phyloP scores from a whole-genome alignment of 2,113 vertebrate genomes.

The Bettongia penicillata region DNA sequence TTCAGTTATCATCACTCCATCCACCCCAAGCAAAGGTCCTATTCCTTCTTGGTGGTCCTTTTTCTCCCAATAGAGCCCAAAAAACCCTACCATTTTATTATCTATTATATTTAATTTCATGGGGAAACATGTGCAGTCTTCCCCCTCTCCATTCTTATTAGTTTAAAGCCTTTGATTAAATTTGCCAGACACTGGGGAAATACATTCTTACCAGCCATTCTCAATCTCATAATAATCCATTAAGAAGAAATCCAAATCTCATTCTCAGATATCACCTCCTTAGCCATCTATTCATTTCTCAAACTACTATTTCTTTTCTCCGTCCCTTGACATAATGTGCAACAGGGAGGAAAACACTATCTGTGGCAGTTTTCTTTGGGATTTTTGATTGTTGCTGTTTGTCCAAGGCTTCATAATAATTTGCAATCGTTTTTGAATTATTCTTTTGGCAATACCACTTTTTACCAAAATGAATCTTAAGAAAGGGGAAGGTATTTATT shows the following conservation, averaged over 20 bases:
- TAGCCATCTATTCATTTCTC: neutral
- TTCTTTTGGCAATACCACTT: neutral
- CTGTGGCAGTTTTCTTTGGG: neutral
- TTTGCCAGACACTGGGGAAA: neutral
- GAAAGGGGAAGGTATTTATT: neutral
- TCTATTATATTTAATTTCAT: neutral
- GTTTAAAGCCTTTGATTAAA: neutral
- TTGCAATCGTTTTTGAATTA: neutral
- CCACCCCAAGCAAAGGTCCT: neutral
- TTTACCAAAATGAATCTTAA: neutral
- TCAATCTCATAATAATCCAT: neutral
- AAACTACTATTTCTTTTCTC: neutral
- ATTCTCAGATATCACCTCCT: neutral
- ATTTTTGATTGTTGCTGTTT: neutral
- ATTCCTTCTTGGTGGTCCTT: neutral
- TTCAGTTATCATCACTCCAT: neutral
- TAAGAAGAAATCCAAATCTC: neutral
- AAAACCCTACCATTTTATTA: neutral
- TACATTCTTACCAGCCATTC: neutral
- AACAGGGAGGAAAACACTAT: neutral
- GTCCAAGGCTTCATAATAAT: neutral
- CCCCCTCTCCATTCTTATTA: neutral
- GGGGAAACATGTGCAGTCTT: neutral
- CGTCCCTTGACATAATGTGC: neutral
- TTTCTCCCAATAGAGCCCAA: neutral